Conservation (phyloP, 2,888 invertebrate genomes). For the Julus scandinavius region DNA sequence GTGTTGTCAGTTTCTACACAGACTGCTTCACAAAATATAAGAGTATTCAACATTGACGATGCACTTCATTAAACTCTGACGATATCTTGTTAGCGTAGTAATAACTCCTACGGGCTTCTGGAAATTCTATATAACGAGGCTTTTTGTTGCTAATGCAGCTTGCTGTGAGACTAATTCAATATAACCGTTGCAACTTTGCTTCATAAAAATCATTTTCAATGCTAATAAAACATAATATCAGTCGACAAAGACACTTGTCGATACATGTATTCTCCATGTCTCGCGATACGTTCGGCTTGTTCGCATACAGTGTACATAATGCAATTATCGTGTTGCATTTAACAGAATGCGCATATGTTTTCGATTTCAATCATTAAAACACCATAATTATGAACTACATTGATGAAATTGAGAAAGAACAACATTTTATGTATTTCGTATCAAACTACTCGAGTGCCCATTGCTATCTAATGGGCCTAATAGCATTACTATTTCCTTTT, state of each 20-base stretch:
- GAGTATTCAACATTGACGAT: slow-evolving; percentile 14
- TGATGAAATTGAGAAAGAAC: background rate
- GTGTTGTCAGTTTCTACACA: background rate
- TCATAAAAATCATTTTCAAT: background rate
- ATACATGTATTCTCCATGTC: background rate
- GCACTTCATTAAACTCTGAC: slow-evolving; percentile 27
- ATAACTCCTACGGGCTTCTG: slow-evolving; percentile 14
- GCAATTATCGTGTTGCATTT: background rate
- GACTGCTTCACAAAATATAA: background rate
- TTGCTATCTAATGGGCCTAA: no score
- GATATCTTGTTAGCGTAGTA: slow-evolving; percentile 33
- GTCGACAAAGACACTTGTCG: background rate
- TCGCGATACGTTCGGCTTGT: background rate
- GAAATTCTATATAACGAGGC: slow-evolving; percentile 4
- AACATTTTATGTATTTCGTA: no score
- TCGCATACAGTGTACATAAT: background rate
- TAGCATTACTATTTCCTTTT: no score
- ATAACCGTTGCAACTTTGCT: background rate
- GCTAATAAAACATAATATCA: background rate
- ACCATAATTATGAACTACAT: background rate
- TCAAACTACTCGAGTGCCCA: no score
- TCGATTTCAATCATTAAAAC: background rate
- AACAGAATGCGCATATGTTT: background rate
- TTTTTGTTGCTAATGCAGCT: slow-evolving; percentile 7
- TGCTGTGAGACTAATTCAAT: slow-evolving; percentile 9